Evolutionary conservation across 2,888 invertebrate species (phyloP).

Genomic region (Pogonocherus hispidulus): DNA sequence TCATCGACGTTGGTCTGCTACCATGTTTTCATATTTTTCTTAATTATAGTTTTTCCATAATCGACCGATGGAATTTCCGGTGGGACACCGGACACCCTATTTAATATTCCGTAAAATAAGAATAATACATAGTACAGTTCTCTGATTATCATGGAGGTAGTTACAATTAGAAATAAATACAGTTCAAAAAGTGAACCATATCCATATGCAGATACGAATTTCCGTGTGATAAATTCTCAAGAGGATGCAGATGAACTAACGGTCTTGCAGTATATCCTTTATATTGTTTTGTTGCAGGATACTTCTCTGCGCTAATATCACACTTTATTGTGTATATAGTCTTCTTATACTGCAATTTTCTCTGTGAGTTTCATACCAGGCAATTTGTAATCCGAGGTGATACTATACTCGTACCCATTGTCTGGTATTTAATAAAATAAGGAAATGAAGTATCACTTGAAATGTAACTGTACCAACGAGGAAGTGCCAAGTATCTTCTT

Average conservation of each 20-base stretch:
- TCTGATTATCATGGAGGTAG: too few species aligned
- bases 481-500: slow-evolving; percentile 11
- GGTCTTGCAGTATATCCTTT: not conserved
- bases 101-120: too few species aligned
- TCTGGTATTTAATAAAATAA: slow-evolving; percentile 4
- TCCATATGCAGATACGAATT: too few species aligned
- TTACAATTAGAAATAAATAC: too few species aligned
- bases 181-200: too few species aligned
- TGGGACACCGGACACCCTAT: too few species aligned
- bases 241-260: not conserved
- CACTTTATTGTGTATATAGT: not conserved
- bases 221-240: slow-evolving; percentile 5
- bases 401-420: not conserved
- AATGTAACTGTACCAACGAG: slow-evolving; percentile 4
- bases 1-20: too few species aligned
- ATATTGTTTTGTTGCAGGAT: not conserved
- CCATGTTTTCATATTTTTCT: too few species aligned
- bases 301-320: not conserved
- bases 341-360: slow-evolving; percentile 2
- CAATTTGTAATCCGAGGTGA: not conserved
- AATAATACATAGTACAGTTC: too few species aligned
- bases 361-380: not conserved
- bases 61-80: too few species aligned
- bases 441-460: slow-evolving; percentile 2
- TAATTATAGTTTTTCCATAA: too few species aligned